A percentile compares a stretch with the other conserved stretches of the same genome.
phyloP scores from a whole-genome alignment of 92 coral and sea anemone genomes.

The Nematostella vectensis region DNA sequence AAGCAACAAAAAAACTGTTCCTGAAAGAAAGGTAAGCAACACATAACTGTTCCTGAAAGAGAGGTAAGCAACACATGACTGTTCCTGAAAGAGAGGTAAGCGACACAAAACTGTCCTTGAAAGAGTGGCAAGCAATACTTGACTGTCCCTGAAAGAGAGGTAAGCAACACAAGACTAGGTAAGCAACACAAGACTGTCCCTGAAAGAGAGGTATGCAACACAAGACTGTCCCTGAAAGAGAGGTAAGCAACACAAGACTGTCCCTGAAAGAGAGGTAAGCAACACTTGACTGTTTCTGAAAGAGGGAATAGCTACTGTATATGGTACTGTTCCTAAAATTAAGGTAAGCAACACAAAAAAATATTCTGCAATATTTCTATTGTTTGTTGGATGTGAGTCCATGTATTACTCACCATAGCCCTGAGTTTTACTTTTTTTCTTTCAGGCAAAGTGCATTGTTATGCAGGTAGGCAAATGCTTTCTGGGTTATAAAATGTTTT shows the following conservation, averaged over 20 bases:
- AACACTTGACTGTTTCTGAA: constrained; percentile 81
- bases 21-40: constrained; percentile 97
- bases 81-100: constrained; percentile 96
- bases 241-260: constrained; percentile 95
- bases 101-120: constrained; percentile 90
- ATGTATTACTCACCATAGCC: no score
- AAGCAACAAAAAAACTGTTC: constrained; percentile 90
- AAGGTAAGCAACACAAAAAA: constrained; percentile 69
- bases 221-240: constrained; percentile 91
- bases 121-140: constrained; percentile 95
- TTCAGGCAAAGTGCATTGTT: constrained; percentile 88
- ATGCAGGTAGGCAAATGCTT: constrained; percentile 64
- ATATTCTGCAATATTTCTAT: no score
- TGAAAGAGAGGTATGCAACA: constrained; percentile 80
- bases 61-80: constrained; percentile 80
- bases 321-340: constrained; percentile 86
- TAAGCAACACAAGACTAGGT: no score
- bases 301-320: constrained; percentile 93
- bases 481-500: no score
- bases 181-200: constrained; percentile 93
- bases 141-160: constrained; percentile 92
- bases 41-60: constrained; percentile 86
- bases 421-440: no score
- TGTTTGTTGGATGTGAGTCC: no score
- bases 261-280: constrained; percentile 85